Evolutionary conservation across 2,888 invertebrate genomes (phyloP).

Genomic region (Blomia tropicalis): DNA sequence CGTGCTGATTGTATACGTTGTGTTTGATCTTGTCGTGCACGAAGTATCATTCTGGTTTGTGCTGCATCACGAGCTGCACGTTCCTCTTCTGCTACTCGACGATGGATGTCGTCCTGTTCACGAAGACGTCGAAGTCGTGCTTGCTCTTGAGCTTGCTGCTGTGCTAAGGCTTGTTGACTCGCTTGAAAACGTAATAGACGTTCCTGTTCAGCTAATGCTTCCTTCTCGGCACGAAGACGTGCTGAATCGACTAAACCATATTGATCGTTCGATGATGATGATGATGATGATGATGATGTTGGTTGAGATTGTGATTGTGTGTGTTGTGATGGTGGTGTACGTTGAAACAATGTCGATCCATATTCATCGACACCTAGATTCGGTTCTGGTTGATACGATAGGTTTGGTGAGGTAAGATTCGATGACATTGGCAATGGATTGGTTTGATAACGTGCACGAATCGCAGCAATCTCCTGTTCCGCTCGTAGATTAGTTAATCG

Average conservation of each 20-base stretch:
- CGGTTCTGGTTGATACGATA: constrained; percentile 5
- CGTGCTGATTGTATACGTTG: neutral
- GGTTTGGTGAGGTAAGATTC: neutral
- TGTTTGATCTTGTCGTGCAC: constrained; percentile 8
- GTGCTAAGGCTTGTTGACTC: constrained; percentile 12
- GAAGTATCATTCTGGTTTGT: neutral
- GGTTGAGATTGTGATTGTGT: neutral
- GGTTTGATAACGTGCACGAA: constrained; percentile 6
- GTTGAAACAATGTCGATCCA: too few relatives aligned
- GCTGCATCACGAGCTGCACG: constrained; percentile 8
- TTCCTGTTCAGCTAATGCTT: constrained; percentile 15
- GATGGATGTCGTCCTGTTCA: neutral
- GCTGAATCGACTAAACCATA: neutral
- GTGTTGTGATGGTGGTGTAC: neutral
- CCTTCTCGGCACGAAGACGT: constrained; percentile 8
- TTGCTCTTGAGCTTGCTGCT: constrained; percentile 6
- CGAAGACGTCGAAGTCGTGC: neutral
- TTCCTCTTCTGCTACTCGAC: constrained; percentile 11
- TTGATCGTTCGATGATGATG: too few relatives aligned
- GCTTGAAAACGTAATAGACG: constrained; percentile 12
- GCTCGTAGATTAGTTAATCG: neutral
- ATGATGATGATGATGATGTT: too few relatives aligned
- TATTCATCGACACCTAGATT: neutral
- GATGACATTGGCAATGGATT: neutral
- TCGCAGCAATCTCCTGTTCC: constrained; percentile 3